A percentile compares a stretch with the other conserved stretches of the same genome.
Conservation (phyloP, 2,888 invertebrate genomes). For the Agapetus fuscipes region DNA sequence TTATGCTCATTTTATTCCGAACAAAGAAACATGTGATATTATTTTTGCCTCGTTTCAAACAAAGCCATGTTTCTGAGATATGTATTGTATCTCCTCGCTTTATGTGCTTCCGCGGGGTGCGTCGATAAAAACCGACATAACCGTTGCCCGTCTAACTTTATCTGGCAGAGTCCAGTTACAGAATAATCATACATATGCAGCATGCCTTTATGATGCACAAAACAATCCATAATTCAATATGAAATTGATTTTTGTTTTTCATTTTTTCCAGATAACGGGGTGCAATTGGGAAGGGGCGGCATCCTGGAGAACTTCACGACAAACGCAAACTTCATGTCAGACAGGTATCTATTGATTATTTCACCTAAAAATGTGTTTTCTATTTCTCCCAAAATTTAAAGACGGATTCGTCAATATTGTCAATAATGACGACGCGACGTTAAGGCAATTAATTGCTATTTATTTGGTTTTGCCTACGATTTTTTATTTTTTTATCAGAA, state of each 20-base stretch:
- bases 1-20: not conserved
- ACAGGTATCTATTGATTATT: constrained; percentile 11
- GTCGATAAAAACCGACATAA: not conserved
- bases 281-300: constrained; percentile 13
- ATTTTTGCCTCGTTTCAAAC: not conserved
- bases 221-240: too few species aligned
- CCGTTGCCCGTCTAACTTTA: not conserved
- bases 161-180: not conserved
- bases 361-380: too few species aligned
- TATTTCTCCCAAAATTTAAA: too few species aligned
- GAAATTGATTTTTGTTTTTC: too few species aligned
- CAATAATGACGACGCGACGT: too few species aligned
- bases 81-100: too few species aligned
- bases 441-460: too few species aligned
- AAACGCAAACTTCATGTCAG: constrained; percentile 14
- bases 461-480: too few species aligned
- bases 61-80: not conserved
- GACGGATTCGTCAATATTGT: too few species aligned
- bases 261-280: constrained; percentile 15
- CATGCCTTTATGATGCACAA: too few species aligned
- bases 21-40: not conserved
- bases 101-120: not conserved
- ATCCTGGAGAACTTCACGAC: constrained; percentile 15
- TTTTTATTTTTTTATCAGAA: too few species aligned
- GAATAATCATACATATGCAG: not conserved